These are phyloP conservation scores for Cercopithecus mona DNA, from an alignment of 2,113 vertebrate genomes.

Conservation along the genomic window DNA sequence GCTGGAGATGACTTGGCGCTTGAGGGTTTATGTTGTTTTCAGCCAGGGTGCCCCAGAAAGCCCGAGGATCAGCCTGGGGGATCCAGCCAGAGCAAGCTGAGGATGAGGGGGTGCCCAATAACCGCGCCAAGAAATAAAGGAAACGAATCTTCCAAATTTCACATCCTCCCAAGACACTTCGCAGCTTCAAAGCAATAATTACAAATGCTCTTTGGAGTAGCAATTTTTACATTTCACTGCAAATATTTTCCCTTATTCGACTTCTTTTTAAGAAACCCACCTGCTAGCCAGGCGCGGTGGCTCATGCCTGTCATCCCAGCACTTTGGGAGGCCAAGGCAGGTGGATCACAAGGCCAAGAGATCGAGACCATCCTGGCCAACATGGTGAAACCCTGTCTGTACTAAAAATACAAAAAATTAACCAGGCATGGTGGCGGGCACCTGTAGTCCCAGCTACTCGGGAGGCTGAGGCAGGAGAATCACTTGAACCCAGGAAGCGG, in stretches of 20 bases:
- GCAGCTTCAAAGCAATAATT: background rate
- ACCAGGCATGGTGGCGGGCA: fast-evolving
- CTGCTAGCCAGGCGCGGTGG: too few relatives aligned
- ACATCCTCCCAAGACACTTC: background rate
- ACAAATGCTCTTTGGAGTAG: background rate
- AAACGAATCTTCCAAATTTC: fast-evolving
- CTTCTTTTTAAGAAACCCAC: background rate
- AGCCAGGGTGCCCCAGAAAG: background rate
- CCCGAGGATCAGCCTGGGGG: background rate
- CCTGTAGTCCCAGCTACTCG: too few relatives aligned
- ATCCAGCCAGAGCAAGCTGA: background rate
- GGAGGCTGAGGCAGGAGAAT: too few relatives aligned
- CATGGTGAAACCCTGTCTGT: too few relatives aligned
- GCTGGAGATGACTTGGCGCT: fast-evolving
- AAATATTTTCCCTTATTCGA: background rate
- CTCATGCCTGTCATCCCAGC: too few relatives aligned
- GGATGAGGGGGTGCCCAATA: too few relatives aligned
- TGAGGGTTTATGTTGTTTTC: background rate
- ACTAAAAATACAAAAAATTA: too few relatives aligned
- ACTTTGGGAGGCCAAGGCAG: too few relatives aligned
- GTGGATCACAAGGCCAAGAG: too few relatives aligned
- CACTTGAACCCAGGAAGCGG: too few relatives aligned
- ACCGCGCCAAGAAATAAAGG: fast-evolving
- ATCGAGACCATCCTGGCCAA: too few relatives aligned
- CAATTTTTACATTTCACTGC: background rate